Percentiles rank a stretch among this genome's conserved stretches.
Evolutionary conservation across 2,888 invertebrate species (phyloP).

Genomic region (Scaptomyza polygonia): DNA sequence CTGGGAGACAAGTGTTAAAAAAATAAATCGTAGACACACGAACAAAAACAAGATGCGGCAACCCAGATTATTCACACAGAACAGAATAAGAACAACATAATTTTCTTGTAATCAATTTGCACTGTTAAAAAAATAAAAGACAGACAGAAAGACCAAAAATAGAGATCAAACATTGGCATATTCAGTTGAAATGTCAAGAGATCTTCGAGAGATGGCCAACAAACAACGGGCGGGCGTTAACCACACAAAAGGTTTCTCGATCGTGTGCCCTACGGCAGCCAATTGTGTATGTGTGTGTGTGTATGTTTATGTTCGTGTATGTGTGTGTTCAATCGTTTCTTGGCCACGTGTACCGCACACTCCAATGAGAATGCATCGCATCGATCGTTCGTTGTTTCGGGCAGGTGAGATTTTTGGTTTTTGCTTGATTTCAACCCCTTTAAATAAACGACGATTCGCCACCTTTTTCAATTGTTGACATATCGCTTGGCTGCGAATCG

Average conservation of each 20-base stretch:
- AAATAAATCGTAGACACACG: background rate
- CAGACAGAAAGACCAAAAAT: constrained; percentile 20
- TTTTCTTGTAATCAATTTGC: constrained; percentile 63
- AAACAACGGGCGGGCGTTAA: constrained; percentile 62
- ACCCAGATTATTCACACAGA: constrained; percentile 57
- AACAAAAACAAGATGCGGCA: constrained; percentile 47
- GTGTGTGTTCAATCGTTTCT: background rate
- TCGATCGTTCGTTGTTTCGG: constrained; percentile 11
- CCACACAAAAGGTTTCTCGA: constrained; percentile 60
- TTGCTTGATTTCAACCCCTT: constrained; percentile 40
- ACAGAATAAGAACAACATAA: constrained; percentile 56
- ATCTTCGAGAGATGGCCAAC: constrained; percentile 48
- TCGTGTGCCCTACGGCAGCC: constrained; percentile 54
- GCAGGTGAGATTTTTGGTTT: constrained; percentile 59
- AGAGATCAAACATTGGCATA: constrained; percentile 35
- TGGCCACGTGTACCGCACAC: constrained; percentile 72
- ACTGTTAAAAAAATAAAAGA: background rate
- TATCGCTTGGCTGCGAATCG: constrained; percentile 34
- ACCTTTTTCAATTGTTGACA: constrained; percentile 56
- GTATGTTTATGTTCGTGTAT: constrained; percentile 9
- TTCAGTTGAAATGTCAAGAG: constrained; percentile 59
- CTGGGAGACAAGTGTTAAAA: constrained; percentile 32
- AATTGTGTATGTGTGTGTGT: constrained; percentile 33
- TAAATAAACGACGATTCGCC: constrained; percentile 43
- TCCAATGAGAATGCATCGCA: constrained; percentile 58